Conservation (phyloP, 2,797 vertebrate genomes). For the Malurus splendens region DNA sequence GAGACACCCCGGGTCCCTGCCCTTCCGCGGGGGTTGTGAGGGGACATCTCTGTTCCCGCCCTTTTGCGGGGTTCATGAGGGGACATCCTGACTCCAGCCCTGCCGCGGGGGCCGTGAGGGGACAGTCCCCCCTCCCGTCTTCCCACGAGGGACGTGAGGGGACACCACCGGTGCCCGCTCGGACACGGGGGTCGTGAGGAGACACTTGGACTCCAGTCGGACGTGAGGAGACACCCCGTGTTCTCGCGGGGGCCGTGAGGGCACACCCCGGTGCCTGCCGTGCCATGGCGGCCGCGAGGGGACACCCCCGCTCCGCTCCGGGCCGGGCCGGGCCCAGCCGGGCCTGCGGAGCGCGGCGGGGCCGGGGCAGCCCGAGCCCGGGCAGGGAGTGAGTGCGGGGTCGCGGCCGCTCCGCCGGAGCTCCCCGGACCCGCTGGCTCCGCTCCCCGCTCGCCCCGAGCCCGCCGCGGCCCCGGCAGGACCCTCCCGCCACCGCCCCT, state of each 20-base stretch:
- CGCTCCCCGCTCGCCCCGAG: not conserved
- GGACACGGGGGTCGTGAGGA: not conserved
- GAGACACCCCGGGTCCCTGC: not conserved
- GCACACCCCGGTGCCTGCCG: not conserved
- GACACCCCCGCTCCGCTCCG: too few species aligned
- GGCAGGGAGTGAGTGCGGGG: not conserved
- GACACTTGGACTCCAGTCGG: too few species aligned
- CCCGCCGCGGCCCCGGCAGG: not conserved
- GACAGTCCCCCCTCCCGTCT: not conserved
- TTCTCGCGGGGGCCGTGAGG: not conserved
- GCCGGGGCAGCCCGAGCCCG: not conserved
- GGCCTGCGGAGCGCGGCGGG: not conserved
- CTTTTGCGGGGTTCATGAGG: not conserved
- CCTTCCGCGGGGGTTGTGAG: not conserved
- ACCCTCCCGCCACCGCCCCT: not conserved
- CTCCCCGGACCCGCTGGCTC: not conserved
- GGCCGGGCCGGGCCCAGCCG: not conserved
- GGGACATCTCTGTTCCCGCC: not conserved
- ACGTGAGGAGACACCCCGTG: not conserved
- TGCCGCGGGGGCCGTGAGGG: rapidly evolving
- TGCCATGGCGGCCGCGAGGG: not conserved
- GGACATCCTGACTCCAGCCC: not conserved
- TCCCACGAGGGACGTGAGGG: not conserved
- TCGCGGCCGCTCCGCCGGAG: not conserved
- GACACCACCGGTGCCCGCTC: too few species aligned